phyloP scores from a whole-genome alignment of 2,113 vertebrate genomes.

The Campylomormyrus numenius region DNA sequence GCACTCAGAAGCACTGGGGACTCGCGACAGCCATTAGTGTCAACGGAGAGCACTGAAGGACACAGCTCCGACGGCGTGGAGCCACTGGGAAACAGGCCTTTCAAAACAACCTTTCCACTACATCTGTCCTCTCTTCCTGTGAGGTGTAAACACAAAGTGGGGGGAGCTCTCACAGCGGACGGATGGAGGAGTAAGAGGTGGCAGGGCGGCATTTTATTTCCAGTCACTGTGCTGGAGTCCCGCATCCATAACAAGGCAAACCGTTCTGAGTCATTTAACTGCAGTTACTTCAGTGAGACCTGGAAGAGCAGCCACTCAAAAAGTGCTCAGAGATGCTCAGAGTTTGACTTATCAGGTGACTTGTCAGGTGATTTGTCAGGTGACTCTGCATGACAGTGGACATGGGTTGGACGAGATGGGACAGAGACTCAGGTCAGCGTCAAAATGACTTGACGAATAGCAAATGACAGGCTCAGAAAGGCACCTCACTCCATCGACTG shows the following conservation, averaged over 20 bases:
- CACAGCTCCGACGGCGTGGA: neutral
- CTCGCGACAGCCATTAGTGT: neutral
- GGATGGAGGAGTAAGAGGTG: neutral
- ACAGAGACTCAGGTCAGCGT: neutral
- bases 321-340: neutral
- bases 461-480: neutral
- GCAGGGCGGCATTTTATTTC: neutral
- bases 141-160: neutral
- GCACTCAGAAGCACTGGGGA: neutral
- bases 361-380: neutral
- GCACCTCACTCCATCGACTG: neutral
- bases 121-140: neutral
- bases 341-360: neutral
- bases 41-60: neutral
- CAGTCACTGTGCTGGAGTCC: neutral
- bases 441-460: neutral
- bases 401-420: neutral
- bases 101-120: neutral
- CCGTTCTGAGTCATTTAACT: neutral
- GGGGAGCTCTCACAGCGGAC: neutral
- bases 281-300: neutral
- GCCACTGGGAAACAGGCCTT: neutral
- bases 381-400: neutral
- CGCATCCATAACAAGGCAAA: neutral
- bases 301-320: neutral